A percentile compares a stretch with the other conserved stretches of the same genome.
Conservation (phyloP, 2,797 vertebrate genomes). For the Carcharodon carcharias region DNA sequence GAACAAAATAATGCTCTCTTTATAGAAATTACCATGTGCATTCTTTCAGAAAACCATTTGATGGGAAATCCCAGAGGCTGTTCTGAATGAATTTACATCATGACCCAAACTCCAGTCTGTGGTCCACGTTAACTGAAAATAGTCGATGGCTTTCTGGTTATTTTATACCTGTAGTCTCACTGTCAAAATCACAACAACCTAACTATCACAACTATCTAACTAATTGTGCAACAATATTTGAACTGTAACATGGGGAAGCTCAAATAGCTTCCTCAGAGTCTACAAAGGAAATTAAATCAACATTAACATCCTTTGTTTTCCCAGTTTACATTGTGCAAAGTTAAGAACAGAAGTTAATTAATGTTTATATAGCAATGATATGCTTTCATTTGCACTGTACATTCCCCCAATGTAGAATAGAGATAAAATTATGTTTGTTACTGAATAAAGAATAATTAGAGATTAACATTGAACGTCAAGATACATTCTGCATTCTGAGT, state of each 20-base stretch:
- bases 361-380: neutral
- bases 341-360: neutral
- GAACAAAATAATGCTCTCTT: conserved; percentile 4
- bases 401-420: neutral
- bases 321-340: neutral
- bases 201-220: too few relatives aligned
- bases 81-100: neutral
- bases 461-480: neutral
- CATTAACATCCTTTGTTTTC: neutral
- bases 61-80: neutral
- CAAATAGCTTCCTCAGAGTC: conserved; percentile 3
- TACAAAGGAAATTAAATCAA: neutral
- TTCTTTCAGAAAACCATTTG: conserved; percentile 15
- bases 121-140: neutral
- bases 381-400: neutral
- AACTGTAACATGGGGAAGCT: neutral
- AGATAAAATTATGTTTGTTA: neutral
- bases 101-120: neutral
- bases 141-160: neutral
- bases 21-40: neutral
- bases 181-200: neutral
- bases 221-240: conserved; percentile 13
- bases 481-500: neutral
- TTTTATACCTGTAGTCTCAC: neutral
- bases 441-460: neutral